Base-by-base conservation (phyloP, 2,888 invertebrate species). In the Auanema freiburgensis region DNA sequence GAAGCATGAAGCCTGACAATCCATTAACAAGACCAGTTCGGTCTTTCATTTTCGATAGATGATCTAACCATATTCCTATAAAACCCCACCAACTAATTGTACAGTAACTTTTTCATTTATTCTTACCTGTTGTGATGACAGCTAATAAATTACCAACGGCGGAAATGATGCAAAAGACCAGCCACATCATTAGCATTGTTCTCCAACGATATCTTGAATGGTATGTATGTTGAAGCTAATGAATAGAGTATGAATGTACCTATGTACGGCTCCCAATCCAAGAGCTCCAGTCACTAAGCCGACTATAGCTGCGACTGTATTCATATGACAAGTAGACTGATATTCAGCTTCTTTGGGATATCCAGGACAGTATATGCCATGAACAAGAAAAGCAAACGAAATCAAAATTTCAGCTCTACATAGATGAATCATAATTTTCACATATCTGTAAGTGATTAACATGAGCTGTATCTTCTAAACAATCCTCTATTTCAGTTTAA, bases 241-340 rank as follows among this genome's bases (percentile, higher is more conserved):
- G 53, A n/a, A 40, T 40, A 5, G 42, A n/a, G 33, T 11, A 18
- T 14, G 6, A 18, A 50, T 18, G 4, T 33, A 77, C 76, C 77
- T 66, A 63, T 80, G 73, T 8, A 81, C 78, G 16, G 81, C 81
- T n/a, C 81, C 81, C 11, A 81, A 56, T 8, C 81, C 81, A 23
- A 81, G 57, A n/a, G 74, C 76, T n/a, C 77, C 81, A 0, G 81
- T 79, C 21, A 81, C 63, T 11, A 81, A 63, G 33, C 81, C 80
- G 8, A 78, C 79, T 21, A 81, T 63, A 2, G 79, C 80, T 12
- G 81, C 75, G 12, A 81, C 79, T 3, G 81, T 73, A 57, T 81
- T 81, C 71, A 81, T 81, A 59, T 81, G 80, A 52, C 81, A 81
- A 16, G 79, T 79, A 25, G 76, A 74, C 58, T 81, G 79, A 57